These are phyloP conservation scores for Helarctos malayanus DNA, from an alignment of 2,797 vertebrate genomes.

Conservation along the genomic window DNA sequence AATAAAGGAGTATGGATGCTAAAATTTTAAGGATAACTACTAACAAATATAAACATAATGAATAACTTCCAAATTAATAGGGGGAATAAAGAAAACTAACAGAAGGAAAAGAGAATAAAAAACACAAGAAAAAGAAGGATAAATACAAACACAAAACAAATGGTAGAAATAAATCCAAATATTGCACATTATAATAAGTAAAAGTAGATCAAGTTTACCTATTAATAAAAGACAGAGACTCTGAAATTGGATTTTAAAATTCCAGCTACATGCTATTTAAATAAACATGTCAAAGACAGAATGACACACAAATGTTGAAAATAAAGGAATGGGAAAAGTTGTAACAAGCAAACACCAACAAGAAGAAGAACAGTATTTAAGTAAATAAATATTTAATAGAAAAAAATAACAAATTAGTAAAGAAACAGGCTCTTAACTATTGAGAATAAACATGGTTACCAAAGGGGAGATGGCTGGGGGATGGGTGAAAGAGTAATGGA, in stretches of 20 bases:
- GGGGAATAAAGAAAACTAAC: not conserved
- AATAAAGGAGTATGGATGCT: not conserved
- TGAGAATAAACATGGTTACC: not conserved
- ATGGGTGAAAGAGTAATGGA: not conserved
- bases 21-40: not conserved
- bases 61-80: not conserved
- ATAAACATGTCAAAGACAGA: not conserved
- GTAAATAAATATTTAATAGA: not conserved
- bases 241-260: conserved; percentile 13
- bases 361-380: not conserved
- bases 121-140: not conserved
- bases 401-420: not conserved
- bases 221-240: not conserved
- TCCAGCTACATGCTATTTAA: not conserved
- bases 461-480: not conserved
- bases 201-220: not conserved
- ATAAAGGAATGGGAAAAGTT: not conserved
- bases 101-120: not conserved
- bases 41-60: conserved; percentile 8
- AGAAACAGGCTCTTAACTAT: not conserved
- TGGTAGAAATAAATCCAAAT: not conserved
- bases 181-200: not conserved
- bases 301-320: not conserved
- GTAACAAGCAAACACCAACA: not conserved
- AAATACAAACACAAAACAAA: not conserved